phyloP scores from a whole-genome alignment of 2,888 invertebrate species.

The Sinodicranocentrus sp. region DNA sequence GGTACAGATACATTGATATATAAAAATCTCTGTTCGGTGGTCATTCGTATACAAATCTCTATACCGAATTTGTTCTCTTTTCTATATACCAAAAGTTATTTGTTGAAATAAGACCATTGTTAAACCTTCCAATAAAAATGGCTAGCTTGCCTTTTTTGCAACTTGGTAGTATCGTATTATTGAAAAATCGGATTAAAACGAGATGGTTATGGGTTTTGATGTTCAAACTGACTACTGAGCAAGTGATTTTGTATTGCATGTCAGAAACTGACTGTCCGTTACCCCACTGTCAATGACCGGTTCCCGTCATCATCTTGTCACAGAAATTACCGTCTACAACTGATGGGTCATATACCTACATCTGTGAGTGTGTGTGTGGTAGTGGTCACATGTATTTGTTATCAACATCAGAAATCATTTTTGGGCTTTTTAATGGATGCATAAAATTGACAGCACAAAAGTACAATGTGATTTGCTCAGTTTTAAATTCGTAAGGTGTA shows the following conservation, averaged over 20 bases:
- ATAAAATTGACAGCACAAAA: constrained; percentile 35
- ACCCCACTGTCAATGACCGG: constrained; percentile 32
- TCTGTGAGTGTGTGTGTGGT: neutral
- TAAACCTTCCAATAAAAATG: constrained; percentile 4
- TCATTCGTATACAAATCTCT: neutral
- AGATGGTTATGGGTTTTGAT: neutral
- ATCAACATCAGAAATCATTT: neutral
- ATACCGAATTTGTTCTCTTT: neutral
- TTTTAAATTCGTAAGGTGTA: neutral
- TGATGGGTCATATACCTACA: neutral
- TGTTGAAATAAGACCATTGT: neutral
- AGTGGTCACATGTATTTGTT: constrained; percentile 8
- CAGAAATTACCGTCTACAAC: neutral
- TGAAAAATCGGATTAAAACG: constrained; percentile 35
- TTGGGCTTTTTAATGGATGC: neutral
- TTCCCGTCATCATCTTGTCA: constrained; percentile 16
- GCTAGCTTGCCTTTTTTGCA: neutral
- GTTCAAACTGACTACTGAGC: neutral
- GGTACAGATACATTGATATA: no score
- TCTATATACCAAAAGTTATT: neutral
- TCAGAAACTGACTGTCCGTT: neutral
- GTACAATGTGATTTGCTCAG: neutral
- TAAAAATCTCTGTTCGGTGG: no score
- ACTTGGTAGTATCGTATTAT: neutral
- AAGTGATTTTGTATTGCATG: neutral